These are phyloP conservation scores for Beaufortia kweichowensis DNA, from an alignment of 2,113 vertebrate species.

Conservation along the genomic window DNA sequence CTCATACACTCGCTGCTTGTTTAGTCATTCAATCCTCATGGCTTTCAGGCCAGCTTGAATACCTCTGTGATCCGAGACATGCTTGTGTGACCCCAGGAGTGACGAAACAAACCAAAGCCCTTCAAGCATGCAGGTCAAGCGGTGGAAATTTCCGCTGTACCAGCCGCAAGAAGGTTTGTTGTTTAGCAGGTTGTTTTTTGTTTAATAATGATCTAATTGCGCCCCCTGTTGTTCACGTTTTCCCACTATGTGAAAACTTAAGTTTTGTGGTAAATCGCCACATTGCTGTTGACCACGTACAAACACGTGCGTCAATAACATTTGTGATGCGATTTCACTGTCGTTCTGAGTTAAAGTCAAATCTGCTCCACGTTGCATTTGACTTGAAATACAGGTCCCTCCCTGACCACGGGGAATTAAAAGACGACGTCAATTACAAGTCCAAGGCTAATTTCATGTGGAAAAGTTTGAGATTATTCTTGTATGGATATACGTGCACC, in stretches of 20 bases:
- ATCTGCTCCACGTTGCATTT: neutral
- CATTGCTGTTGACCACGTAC: neutral
- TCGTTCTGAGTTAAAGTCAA: slow-evolving; percentile 9
- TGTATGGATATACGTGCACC: slow-evolving; percentile 53
- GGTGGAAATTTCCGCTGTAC: slow-evolving; percentile 72
- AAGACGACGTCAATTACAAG: slow-evolving; percentile 9
- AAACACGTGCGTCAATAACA: slow-evolving; percentile 13
- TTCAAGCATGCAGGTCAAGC: slow-evolving; percentile 57
- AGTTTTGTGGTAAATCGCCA: slow-evolving; percentile 14
- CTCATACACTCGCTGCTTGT: neutral
- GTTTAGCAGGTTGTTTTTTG: neutral
- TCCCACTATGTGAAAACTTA: slow-evolving; percentile 42
- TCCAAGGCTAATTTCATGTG: slow-evolving; percentile 47
- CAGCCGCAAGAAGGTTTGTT: slow-evolving; percentile 12
- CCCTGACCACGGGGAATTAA: neutral
- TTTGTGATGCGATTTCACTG: neutral
- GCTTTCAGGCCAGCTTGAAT: neutral
- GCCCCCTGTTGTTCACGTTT: slow-evolving; percentile 58
- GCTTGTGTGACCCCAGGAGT: slow-evolving; percentile 26
- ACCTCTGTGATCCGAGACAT: slow-evolving; percentile 20
- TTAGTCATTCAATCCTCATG: slow-evolving; percentile 25
- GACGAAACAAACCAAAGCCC: slow-evolving; percentile 58
- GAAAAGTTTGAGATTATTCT: slow-evolving; percentile 49
- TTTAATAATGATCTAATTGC: slow-evolving; percentile 24
- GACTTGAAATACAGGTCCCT: neutral